These are phyloP conservation scores for Acheta domesticus DNA, from an alignment of 2,888 invertebrate genomes.

Conservation along the genomic window DNA sequence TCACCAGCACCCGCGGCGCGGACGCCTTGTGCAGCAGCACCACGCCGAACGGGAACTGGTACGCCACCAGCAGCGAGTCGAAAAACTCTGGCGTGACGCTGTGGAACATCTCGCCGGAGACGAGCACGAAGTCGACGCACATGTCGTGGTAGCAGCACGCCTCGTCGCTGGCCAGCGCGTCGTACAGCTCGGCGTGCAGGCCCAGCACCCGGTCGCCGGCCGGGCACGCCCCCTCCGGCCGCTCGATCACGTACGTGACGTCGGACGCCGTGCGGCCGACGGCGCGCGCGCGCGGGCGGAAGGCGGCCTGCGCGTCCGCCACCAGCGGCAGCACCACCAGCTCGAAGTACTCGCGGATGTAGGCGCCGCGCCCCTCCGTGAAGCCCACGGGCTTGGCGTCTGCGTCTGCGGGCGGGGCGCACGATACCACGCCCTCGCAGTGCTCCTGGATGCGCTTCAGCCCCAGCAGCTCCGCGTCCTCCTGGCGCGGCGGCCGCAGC, in stretches of 20 bases:
- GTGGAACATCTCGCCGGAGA: not conserved
- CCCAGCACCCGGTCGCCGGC: not conserved
- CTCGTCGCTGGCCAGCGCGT: not conserved
- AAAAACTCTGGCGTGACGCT: not conserved
- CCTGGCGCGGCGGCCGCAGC: not conserved
- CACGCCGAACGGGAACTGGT: not conserved
- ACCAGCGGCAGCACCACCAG: not conserved
- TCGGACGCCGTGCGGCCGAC: not conserved
- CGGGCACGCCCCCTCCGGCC: not conserved
- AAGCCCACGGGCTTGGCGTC: not conserved
- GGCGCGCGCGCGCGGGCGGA: not conserved
- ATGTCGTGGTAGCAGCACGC: not conserved
- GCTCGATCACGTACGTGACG: not conserved
- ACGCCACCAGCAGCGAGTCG: not conserved
- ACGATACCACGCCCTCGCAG: not conserved
- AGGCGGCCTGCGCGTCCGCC: not conserved
- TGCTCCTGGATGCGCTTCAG: not conserved
- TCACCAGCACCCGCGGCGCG: not conserved
- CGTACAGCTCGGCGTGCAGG: not conserved
- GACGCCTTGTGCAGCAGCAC: not conserved
- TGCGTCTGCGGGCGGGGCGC: not conserved
- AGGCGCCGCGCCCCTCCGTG: not conserved
- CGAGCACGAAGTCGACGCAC: not conserved
- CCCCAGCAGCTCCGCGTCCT: not conserved
- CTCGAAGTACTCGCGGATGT: slow-evolving; percentile 9